Evolutionary conservation across 2,113 vertebrate genomes (phyloP).

Genomic region (Eulacestoma nigropectus): DNA sequence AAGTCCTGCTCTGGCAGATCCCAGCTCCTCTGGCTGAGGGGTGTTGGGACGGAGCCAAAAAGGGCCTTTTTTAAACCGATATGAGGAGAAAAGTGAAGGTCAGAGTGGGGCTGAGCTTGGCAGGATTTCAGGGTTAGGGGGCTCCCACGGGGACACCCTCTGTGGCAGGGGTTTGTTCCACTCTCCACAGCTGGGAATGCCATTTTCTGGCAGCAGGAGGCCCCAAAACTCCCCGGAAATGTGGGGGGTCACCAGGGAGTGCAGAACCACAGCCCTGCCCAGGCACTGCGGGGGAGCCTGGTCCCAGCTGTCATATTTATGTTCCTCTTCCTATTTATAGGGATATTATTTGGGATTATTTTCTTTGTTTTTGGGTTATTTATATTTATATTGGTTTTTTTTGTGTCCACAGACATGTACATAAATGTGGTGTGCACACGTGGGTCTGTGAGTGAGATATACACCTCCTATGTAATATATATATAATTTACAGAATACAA

Average conservation of each 20-base stretch:
- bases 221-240: rapidly evolving
- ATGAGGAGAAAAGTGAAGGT: neutral
- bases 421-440: neutral
- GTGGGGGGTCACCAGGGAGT: rapidly evolving
- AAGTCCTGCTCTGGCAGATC: rapidly evolving
- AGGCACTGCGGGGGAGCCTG: neutral
- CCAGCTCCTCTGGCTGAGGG: neutral
- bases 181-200: rapidly evolving
- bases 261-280: neutral
- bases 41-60: neutral
- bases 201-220: neutral
- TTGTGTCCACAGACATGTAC: no score
- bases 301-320: rapidly evolving
- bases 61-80: rapidly evolving
- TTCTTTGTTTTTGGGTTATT: neutral
- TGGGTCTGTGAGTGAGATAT: no score
- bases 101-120: rapidly evolving
- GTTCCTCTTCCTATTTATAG: neutral
- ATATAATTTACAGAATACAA: neutral
- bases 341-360: no score
- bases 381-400: neutral
- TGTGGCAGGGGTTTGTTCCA: neutral
- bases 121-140: neutral
- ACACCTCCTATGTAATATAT: no score
- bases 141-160: neutral